phyloP scores from a whole-genome alignment of 1,140 invertebrate species.

The Diorhabda sublineata region DNA sequence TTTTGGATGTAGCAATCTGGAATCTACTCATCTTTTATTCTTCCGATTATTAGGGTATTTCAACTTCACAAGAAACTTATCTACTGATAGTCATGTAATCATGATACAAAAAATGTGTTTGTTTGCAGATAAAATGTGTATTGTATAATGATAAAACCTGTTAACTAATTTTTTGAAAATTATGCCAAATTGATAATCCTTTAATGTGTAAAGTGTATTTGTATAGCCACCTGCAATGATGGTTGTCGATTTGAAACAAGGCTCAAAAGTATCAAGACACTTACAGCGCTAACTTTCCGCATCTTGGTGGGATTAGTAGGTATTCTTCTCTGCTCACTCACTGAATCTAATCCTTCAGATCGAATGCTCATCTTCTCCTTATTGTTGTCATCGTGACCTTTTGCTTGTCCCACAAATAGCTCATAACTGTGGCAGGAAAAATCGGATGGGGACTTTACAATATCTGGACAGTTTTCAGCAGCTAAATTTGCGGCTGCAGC shows the following conservation, averaged over 20 bases:
- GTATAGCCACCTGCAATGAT: constrained; percentile 9
- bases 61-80: too few relatives aligned
- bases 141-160: too few relatives aligned
- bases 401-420: constrained; percentile 80
- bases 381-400: constrained; percentile 78
- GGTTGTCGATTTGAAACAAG: constrained; percentile 17
- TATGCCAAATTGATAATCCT: too few relatives aligned
- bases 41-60: too few relatives aligned
- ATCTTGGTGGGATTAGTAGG: constrained; percentile 58
- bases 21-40: too few relatives aligned
- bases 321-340: constrained; percentile 73
- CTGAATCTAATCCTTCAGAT: constrained; percentile 78
- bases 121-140: too few relatives aligned
- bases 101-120: too few relatives aligned
- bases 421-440: constrained; percentile 88
- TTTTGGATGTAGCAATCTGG: too few relatives aligned
- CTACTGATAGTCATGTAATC: too few relatives aligned
- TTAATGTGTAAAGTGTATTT: background rate
- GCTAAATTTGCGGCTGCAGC: constrained; percentile 59
- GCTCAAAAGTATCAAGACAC: constrained; percentile 52
- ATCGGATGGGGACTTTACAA: constrained; percentile 78
- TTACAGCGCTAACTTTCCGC: constrained; percentile 88
- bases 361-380: constrained; percentile 87
- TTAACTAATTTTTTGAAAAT: too few relatives aligned
- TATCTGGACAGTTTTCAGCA: constrained; percentile 54